Base-by-base conservation (phyloP, 2,797 vertebrate species). In the Coendou prehensilis region DNA sequence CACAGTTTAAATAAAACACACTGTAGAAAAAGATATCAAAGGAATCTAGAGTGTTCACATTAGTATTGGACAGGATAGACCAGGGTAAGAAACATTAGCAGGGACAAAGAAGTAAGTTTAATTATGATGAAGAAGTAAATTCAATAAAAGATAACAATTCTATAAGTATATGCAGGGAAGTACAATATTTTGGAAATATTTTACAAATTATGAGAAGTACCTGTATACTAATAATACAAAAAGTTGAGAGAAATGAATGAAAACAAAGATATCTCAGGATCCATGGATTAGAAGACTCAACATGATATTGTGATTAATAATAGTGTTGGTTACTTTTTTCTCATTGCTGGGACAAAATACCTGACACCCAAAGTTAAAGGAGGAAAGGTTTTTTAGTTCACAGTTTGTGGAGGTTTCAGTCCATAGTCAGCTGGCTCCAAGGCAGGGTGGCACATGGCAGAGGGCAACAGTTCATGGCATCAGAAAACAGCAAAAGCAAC, bases 131-230 rank as follows among this genome's bases (percentile, higher is more conserved):
- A 52, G 26, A 56, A 37, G 8, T 59, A 22, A 86, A 26, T 76
- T 69, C 41, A 88, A 54, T 33, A 84, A 81, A 85, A 56, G 1
- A 7, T 59, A 59, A 23, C 2, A 87, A 23, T 56, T 20, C 22
- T 76, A 92, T 71, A 28, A 63, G 50, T 18, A 1, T 82, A 76
- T 37, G 2, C 45, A 89, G 23, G 41, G 14, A 61, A 56, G 90
- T 69, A 90, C n/a, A 5, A 6, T 67, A 78, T 92, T 57, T 87
- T 59, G 5, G 18, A 84, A 95, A 50, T 90, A 87, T 78, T 90
- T 95, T 71, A 30, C 18, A 63, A 89, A 94, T 6, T 47, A 33
- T 56, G 23, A 86, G 50, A 57, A 81, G 8, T 45, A 30, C 14
- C 14, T 30, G 2, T 57, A 23, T 33, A 87, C 33, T 23, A 52